Conservation (phyloP, 2,888 invertebrate species). For the Rhagophthalmus giganteus region DNA sequence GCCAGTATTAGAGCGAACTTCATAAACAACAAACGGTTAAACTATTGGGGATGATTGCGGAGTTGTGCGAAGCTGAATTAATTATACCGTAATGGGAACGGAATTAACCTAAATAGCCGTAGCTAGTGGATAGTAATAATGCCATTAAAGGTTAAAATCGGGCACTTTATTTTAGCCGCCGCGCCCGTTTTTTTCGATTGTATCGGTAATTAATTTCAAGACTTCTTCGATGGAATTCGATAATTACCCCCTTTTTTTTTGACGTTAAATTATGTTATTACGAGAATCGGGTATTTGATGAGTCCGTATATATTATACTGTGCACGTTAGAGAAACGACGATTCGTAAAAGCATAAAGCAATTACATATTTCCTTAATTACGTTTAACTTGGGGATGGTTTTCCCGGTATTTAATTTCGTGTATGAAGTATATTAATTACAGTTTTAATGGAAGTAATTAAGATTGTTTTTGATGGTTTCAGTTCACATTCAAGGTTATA, state of each 20-base stretch:
- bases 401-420: conserved; percentile 13
- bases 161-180: conserved; percentile 6
- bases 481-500: neutral
- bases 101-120: conserved; percentile 20
- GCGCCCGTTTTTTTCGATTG: conserved; percentile 7
- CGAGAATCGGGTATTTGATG: too few species aligned
- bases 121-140: conserved; percentile 10
- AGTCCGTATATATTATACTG: too few species aligned
- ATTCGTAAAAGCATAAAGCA: too few species aligned
- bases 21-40: conserved; percentile 25
- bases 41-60: conserved; percentile 23
- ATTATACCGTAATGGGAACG: conserved; percentile 17
- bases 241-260: too few species aligned
- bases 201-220: neutral
- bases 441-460: conserved; percentile 14
- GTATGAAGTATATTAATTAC: conserved; percentile 17
- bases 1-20: conserved; percentile 21
- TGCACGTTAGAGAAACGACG: too few species aligned
- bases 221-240: neutral
- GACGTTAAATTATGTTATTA: too few species aligned
- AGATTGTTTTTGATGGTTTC: conserved; percentile 7
- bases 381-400: conserved; percentile 9
- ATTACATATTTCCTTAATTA: conserved; percentile 8
- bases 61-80: conserved; percentile 25
- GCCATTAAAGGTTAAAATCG: conserved; percentile 8